These are phyloP conservation scores for Ditylenchus weischeri DNA, from an alignment of 2,888 invertebrate species.

Conservation along the genomic window DNA sequence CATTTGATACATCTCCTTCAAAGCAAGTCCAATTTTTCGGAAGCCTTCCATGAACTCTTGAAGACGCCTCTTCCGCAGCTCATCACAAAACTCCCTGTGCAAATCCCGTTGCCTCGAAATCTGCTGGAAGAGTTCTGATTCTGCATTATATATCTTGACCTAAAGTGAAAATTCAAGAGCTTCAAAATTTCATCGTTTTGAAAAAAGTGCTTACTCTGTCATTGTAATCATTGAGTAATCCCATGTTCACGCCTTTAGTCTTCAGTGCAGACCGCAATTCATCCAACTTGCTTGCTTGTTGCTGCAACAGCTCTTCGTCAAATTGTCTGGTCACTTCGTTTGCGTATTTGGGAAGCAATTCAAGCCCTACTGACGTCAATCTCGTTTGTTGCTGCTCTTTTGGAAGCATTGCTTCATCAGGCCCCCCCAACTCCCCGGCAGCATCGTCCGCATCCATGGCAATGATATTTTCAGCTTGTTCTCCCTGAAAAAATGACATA, in stretches of 20 bases:
- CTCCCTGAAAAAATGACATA: too few species aligned
- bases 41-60: conserved; percentile 75
- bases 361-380: too few species aligned
- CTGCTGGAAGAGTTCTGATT: conserved; percentile 71
- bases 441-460: too few species aligned
- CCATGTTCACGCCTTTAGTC: neutral
- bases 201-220: conserved; percentile 10
- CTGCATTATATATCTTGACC: conserved; percentile 2
- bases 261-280: too few species aligned
- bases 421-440: too few species aligned
- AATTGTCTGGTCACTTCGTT: neutral
- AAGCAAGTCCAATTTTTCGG: conserved; percentile 73
- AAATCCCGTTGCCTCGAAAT: conserved; percentile 75
- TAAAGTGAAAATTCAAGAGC: neutral
- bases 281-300: too few species aligned
- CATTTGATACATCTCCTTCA: conserved; percentile 75
- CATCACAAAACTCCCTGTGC: conserved; percentile 64
- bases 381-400: too few species aligned
- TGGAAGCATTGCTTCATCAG: too few species aligned
- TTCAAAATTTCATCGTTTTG: neutral
- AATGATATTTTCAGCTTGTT: too few species aligned
- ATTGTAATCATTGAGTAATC: conserved; percentile 18
- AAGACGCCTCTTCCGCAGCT: conserved; percentile 67
- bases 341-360: neutral
- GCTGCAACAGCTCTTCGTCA: neutral